phyloP scores from a whole-genome alignment of 2,888 invertebrate species.

The Acronicta aceris region DNA sequence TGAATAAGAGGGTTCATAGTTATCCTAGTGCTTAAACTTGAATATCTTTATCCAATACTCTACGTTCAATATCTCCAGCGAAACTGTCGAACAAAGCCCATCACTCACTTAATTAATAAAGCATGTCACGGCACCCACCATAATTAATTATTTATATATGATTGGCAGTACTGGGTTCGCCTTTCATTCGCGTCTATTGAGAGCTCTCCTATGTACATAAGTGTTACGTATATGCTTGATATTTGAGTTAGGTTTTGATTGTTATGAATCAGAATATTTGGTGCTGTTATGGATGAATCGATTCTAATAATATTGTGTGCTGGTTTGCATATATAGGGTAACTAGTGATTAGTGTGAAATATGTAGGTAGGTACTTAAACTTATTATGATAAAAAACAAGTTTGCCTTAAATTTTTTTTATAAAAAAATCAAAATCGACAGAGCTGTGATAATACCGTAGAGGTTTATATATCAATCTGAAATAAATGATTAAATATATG shows the following conservation, averaged over 20 bases:
- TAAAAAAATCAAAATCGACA: no score
- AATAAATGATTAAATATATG: no score
- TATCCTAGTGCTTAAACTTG: neutral
- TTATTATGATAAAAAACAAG: no score
- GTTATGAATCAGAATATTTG: slow-evolving; percentile 33
- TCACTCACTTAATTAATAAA: slow-evolving; percentile 51
- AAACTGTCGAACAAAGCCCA: slow-evolving; percentile 37
- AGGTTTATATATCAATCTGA: no score
- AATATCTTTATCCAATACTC: neutral
- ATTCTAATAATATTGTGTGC: neutral
- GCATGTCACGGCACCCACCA: slow-evolving; percentile 40
- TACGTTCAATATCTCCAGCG: slow-evolving; percentile 1
- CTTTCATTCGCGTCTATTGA: slow-evolving; percentile 52
- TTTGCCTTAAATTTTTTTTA: no score
- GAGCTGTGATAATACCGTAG: no score
- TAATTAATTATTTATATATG: slow-evolving; percentile 64
- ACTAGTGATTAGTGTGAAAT: no score
- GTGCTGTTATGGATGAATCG: slow-evolving; percentile 19
- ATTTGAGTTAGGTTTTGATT: slow-evolving; percentile 40
- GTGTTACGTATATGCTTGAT: slow-evolving; percentile 12
- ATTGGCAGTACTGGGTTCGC: slow-evolving; percentile 59
- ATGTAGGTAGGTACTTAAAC: no score
- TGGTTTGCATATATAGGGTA: no score
- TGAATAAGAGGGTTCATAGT: no score
- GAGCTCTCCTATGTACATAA: slow-evolving; percentile 8